A percentile compares a stretch with the other conserved stretches of the same genome.
phyloP scores from a whole-genome alignment of 2,797 vertebrate genomes.

The Brachyrhaphis roseni region DNA sequence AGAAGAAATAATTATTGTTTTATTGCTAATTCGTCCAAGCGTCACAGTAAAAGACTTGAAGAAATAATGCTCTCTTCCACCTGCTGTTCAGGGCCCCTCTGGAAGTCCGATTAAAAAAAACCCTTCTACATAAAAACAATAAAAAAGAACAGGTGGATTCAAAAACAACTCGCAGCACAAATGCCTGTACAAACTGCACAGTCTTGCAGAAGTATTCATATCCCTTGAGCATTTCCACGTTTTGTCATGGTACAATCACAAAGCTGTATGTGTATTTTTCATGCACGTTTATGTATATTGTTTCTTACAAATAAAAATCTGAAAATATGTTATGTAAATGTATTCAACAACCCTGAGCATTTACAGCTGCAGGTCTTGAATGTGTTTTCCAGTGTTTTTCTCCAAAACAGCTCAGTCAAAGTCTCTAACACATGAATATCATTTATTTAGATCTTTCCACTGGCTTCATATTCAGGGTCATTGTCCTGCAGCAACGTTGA shows the following conservation, averaged over 20 bases:
- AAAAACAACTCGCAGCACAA: slow-evolving; percentile 1
- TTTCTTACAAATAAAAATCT: not conserved
- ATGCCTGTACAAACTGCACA: not conserved
- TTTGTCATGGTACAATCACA: not conserved
- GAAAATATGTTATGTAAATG: not conserved
- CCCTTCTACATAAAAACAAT: not conserved
- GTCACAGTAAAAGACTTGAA: slow-evolving; percentile 2
- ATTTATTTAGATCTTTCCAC: not conserved
- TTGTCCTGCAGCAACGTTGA: not conserved
- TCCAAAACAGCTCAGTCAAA: not conserved
- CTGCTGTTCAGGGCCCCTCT: not conserved
- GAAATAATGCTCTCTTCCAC: not conserved
- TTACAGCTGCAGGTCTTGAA: not conserved
- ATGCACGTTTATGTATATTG: not conserved
- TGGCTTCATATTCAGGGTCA: not conserved
- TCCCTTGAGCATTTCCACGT: not conserved
- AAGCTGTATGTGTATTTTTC: not conserved
- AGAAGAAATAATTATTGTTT: not conserved
- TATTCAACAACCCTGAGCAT: not conserved
- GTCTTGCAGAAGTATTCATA: not conserved
- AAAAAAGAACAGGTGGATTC: not conserved
- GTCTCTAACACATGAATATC: not conserved
- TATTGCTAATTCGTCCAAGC: not conserved
- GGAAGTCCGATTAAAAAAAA: not conserved
- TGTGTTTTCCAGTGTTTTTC: not conserved